Base-by-base conservation (phyloP, 2,888 invertebrate species). In the Ochlodes sylvanus region DNA sequence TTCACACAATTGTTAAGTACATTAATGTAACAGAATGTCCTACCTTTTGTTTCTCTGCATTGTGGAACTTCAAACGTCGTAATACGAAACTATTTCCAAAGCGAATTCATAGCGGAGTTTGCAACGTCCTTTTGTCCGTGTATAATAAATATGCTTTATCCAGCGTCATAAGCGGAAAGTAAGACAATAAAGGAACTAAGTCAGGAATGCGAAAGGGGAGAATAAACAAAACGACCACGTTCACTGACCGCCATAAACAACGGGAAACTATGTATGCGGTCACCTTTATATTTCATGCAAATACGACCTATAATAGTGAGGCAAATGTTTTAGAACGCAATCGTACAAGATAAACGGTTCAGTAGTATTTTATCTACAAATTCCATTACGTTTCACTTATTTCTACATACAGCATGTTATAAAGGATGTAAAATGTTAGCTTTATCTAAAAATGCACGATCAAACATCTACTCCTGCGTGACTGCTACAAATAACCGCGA, bases 251-350 rank as follows among this genome's bases (percentile, higher is more conserved):
- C 88, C 79, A 90, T 92, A 92, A 92, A 92, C 92, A 91, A 90
- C 80, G 79, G 79, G 76, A 79, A 90, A 90, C 90, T 92, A 90
- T 92, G 89, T 82, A 79, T 84, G 90, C 86, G 89, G 89, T 85
- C 87, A 90, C 92, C 92, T 92, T 93, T 92, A 92, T 92, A 92
- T 92, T 89, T 92, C 90, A 92, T 92, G 92, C 89, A 92, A 92
- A 92, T 92, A 47, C 85, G 83, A 67, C 75, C 76, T 77, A 74
- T 71, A 73, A 71, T 76, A 71, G 73, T 73, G 65, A 75, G 73
- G 72, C 72, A 71, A 75, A 76, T 71, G 72, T 73, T 73, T 69
- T 62, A 61, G 57, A 68, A 64, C 44, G 55, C n/a, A 54, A 62
- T 57, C 67, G 34, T 54, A 52, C 47, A 41, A 62, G 41, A 66